Conservation (phyloP, 2,888 invertebrate species). For the Rhogogaster chlorosoma region DNA sequence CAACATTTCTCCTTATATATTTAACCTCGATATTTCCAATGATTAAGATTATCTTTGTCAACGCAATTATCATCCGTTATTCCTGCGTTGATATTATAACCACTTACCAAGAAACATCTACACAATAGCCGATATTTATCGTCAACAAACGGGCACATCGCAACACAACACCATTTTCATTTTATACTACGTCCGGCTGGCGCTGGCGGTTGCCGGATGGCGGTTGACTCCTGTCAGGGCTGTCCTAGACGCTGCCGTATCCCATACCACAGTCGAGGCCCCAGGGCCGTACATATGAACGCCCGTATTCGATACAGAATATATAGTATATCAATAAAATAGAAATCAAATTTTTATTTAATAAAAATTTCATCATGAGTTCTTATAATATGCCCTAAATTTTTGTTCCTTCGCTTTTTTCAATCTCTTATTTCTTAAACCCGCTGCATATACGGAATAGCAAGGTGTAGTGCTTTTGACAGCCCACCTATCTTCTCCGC, state of each 20-base stretch:
- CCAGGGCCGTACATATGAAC: slow-evolving; percentile 25
- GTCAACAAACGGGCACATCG: slow-evolving; percentile 70
- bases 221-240: slow-evolving; percentile 50
- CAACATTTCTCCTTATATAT: slow-evolving; percentile 27
- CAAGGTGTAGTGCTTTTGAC: neutral
- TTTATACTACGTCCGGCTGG: slow-evolving; percentile 51
- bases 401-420: neutral
- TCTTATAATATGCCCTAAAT: neutral
- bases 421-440: neutral
- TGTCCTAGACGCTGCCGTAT: slow-evolving; percentile 21
- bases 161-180: slow-evolving; percentile 59
- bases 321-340: too few relatives aligned
- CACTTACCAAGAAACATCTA: slow-evolving; percentile 76
- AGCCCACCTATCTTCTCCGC: neutral
- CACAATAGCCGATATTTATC: slow-evolving; percentile 71
- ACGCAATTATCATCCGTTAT: neutral
- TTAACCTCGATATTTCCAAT: slow-evolving; percentile 39
- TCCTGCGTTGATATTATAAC: slow-evolving; percentile 28
- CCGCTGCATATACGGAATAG: neutral
- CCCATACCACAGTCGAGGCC: slow-evolving; percentile 24
- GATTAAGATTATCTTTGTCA: slow-evolving; percentile 17
- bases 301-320: neutral
- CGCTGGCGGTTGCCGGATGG: slow-evolving; percentile 46
- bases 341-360: too few relatives aligned
- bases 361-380: neutral